Evolutionary conservation across 1,140 invertebrate species (phyloP).

Genomic region (Bombus sylvicola): DNA sequence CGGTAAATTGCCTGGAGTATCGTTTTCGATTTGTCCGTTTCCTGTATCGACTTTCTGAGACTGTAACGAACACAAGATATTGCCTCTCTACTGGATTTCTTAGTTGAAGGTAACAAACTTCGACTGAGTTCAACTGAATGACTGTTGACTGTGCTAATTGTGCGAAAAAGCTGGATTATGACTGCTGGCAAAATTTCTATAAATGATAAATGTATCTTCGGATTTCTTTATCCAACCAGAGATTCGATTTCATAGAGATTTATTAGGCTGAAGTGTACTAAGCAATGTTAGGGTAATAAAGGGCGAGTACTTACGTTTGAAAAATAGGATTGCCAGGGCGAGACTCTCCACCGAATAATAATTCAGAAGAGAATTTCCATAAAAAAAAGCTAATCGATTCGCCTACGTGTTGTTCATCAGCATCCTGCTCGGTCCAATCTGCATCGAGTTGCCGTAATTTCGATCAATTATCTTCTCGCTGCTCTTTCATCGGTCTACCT

Average conservation of each 20-base stretch:
- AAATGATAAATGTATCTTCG: no score
- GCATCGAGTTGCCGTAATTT: neutral
- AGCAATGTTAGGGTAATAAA: no score
- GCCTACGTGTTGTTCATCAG: constrained; percentile 25
- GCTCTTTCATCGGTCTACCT: constrained; percentile 27
- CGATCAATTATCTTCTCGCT: constrained; percentile 34
- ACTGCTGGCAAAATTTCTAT: no score
- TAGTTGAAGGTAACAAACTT: neutral
- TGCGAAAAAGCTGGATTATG: no score
- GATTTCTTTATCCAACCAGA: no score
- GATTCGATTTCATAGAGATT: no score
- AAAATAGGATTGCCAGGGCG: neutral
- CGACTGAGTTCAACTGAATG: neutral
- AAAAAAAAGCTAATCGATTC: constrained; percentile 14
- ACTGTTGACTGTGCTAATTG: neutral
- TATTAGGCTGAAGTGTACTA: no score
- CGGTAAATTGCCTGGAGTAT: constrained; percentile 50
- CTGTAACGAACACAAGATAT: neutral
- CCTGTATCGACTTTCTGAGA: constrained; percentile 37
- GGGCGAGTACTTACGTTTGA: no score
- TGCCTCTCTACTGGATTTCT: neutral
- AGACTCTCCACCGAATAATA: neutral
- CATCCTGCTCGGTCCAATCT: neutral
- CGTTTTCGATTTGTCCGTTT: constrained; percentile 57
- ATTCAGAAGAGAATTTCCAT: neutral